Base-by-base conservation (phyloP, 2,888 invertebrate genomes). In the Sesamia inferens region DNA sequence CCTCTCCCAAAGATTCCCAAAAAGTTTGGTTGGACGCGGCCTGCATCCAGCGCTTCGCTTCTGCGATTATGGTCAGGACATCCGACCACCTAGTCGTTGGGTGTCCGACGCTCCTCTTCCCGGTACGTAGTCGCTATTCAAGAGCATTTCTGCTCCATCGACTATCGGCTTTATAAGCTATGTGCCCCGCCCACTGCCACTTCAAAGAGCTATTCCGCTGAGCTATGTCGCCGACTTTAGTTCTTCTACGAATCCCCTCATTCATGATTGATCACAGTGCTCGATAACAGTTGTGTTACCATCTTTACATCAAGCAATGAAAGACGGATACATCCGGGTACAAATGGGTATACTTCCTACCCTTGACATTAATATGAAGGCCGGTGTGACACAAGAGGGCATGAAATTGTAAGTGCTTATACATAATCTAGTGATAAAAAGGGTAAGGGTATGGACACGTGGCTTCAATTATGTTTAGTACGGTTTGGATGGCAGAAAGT, bases 301-400 rank as follows among this genome's bases (percentile, higher is more conserved):
- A 13, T 24, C n/a, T 31, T 65, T 57, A 51, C 16, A 1, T 13
- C 24, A 14, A 5, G 42, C 48, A 51, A 44, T 66, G 24, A 39
- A 0, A 39, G 7, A 42, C 6, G 42, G 42, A 48, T 19, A 10
- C 16, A 13, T 73, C 55, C 48, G 57, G n/a, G n/a, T 24, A 57
- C 16, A 64, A 73, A 74, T 64, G 47, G 47, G 2, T 39, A 47
- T 16, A 62, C 31, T 14, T 22, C 24, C n/a, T 22, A 48, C 24
- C 48, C 42, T 73, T 73, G 55, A 8, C 48, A 57, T 42, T 42
- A 74, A 57, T 31, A 31, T 31, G 3, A 31, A 22, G 16, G 24
- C 51, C 11, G 16, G 13, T 24, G 3, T 64, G 57, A 64, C 48
- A 65, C 48, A 48, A 48, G 3, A 69, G n/a, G 42, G 31, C n/a